Evolutionary conservation across 1,140 invertebrate species (phyloP).

Genomic region (Ceratina japonica): DNA sequence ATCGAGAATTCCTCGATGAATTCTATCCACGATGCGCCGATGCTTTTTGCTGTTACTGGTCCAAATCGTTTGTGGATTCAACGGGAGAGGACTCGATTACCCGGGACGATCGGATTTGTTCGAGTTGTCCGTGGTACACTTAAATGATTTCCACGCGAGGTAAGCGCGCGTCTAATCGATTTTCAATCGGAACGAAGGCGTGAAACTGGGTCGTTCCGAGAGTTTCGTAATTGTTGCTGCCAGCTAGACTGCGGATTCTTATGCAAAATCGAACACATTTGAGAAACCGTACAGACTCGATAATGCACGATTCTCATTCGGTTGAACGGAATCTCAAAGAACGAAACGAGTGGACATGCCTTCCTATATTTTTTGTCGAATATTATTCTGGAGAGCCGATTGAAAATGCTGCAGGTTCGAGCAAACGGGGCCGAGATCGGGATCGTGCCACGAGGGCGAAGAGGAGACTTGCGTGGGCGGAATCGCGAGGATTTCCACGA

Average conservation of each 20-base stretch:
- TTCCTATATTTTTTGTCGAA: no score
- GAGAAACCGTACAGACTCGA: no score
- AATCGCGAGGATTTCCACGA: slow-evolving; percentile 84
- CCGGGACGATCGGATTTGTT: slow-evolving; percentile 74
- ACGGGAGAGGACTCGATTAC: slow-evolving; percentile 59
- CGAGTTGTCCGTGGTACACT: slow-evolving; percentile 87
- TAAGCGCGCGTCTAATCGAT: slow-evolving; percentile 66
- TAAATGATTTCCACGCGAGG: slow-evolving; percentile 91
- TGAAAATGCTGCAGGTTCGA: slow-evolving; percentile 82
- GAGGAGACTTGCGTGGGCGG: slow-evolving; percentile 84
- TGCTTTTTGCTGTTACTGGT: slow-evolving; percentile 22
- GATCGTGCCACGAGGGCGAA: slow-evolving; percentile 79
- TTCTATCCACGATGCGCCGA: slow-evolving; percentile 28
- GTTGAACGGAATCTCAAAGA: no score
- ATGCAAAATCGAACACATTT: no score
- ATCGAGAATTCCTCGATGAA: background rate
- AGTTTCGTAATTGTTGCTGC: background rate
- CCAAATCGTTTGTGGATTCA: slow-evolving; percentile 49
- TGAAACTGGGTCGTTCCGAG: slow-evolving; percentile 8
- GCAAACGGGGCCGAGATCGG: slow-evolving; percentile 82
- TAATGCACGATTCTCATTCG: no score
- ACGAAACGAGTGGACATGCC: no score
- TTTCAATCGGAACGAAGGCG: background rate
- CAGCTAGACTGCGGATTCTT: no score
- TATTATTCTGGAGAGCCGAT: no score